Percentiles rank a stretch among this genome's conserved stretches.
phyloP scores from a whole-genome alignment of 2,797 vertebrate genomes.

The Hypotaenidia okinawae region DNA sequence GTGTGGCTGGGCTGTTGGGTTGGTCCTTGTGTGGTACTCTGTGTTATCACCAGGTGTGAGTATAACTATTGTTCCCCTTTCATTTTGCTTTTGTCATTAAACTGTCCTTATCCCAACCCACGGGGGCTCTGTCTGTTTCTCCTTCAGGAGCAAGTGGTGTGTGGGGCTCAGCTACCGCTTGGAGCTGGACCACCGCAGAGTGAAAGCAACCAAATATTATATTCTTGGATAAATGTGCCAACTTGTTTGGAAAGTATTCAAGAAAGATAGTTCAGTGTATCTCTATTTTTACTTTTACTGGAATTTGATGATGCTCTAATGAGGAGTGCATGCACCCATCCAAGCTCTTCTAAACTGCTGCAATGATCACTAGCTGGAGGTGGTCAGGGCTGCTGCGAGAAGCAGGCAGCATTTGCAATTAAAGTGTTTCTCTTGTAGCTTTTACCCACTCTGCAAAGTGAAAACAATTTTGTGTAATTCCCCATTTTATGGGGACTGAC shows the following conservation, averaged over 20 bases:
- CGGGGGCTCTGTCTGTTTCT: no score
- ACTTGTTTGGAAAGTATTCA: background rate
- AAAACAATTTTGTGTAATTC: background rate
- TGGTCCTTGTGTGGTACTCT: no score
- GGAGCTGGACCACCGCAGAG: no score
- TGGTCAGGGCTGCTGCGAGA: background rate
- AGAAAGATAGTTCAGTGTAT: background rate
- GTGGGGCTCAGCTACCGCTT: no score
- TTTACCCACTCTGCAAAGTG: background rate
- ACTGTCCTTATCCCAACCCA: no score
- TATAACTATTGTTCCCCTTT: no score
- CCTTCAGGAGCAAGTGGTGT: no score
- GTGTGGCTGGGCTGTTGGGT: no score
- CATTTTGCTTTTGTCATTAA: no score
- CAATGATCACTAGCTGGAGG: background rate
- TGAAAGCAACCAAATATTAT: background rate
- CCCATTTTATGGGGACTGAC: background rate
- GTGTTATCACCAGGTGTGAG: no score
- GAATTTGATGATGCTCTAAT: background rate
- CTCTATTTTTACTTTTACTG: background rate
- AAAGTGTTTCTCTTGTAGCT: background rate
- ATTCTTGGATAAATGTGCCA: background rate
- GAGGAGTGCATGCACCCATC: background rate
- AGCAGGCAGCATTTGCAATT: background rate
- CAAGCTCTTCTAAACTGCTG: background rate